These are phyloP conservation scores for Diprion similis DNA, from an alignment of 1,140 invertebrate genomes.

Conservation along the genomic window DNA sequence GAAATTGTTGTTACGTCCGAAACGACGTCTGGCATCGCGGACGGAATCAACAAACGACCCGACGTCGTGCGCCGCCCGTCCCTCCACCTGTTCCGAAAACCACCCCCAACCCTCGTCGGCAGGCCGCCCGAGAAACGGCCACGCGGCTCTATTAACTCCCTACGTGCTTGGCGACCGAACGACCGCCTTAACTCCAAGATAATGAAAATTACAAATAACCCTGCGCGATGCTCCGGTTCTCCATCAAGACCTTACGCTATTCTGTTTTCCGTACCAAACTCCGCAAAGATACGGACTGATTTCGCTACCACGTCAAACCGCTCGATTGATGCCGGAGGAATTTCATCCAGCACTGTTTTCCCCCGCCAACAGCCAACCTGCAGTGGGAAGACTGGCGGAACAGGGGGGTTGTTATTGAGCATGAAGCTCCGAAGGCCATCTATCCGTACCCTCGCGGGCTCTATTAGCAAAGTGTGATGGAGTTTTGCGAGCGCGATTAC, in stretches of 20 bases:
- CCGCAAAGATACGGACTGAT: too few species aligned
- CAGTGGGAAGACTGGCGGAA: not conserved
- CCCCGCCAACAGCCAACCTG: too few species aligned
- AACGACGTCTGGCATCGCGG: slow-evolving; percentile 48
- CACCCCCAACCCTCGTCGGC: not conserved
- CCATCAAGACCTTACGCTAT: too few species aligned
- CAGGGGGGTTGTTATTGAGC: slow-evolving; percentile 46
- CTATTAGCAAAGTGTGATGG: slow-evolving; percentile 65
- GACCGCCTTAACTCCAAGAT: slow-evolving; percentile 56
- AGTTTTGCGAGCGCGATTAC: slow-evolving; percentile 65
- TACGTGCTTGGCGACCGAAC: slow-evolving; percentile 60
- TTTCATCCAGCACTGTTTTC: not conserved
- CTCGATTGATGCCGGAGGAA: not conserved
- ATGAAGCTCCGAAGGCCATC: slow-evolving; percentile 44
- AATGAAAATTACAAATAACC: slow-evolving; percentile 64
- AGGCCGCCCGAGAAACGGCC: slow-evolving; percentile 14
- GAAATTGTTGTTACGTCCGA: slow-evolving; percentile 58
- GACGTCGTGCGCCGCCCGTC: slow-evolving; percentile 25
- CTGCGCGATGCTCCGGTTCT: slow-evolving; percentile 9
- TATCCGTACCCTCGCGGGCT: slow-evolving; percentile 52
- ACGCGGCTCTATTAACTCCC: slow-evolving; percentile 55
- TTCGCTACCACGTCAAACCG: too few species aligned
- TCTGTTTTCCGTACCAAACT: too few species aligned
- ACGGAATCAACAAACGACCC: slow-evolving; percentile 52
- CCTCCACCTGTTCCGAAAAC: slow-evolving; percentile 22